Base-by-base conservation (phyloP, 2,888 invertebrate genomes). In the Pyrochroa serraticornis region DNA sequence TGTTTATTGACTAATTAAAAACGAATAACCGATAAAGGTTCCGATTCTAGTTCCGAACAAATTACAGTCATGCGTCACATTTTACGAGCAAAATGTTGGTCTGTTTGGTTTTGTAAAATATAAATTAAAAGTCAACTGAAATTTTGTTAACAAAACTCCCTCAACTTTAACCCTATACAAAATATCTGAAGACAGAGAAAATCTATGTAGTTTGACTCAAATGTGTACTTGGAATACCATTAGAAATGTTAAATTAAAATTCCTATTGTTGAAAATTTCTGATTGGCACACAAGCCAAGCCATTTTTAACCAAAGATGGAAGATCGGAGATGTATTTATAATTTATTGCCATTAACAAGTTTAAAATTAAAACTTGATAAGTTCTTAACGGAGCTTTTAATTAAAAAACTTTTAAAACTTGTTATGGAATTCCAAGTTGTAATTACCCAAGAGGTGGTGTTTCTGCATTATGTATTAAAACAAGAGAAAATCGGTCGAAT, bases 1-100 rank as follows among this genome's bases (percentile, higher is more conserved):
- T 63, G 63, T 58, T 62, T 56, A 59, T 58, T 50, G 44, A 51
- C 61, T 65, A 66, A 69, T 66, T 69, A 69, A 67, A 67, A 66
- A 64, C 54, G 58, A 61, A 64, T 67, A 63, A 63, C 47, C 55
- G 61, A 60, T 62, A 57, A 63, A 64, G 55, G 63, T 33, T 62
- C 57, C 47, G 49, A 64, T 64, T 60, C 58, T 51, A 58, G 58
- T 55, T 50, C 47, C 35, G 52, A 51, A 62, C 63, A 62, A 67
- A 67, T 67, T 62, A 58, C 58, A 47, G 32, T 36, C 60, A 55
- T 67, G 60, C 52, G 62, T 67, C 67, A 67, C 58, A 54, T 59
- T 62, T 64, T 64, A 64, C 59, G 41, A 50, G 54, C 55, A 44
- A 59, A 60, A 60, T 55, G 55, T 22, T 22, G 22, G 22, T 22